Conservation (phyloP, 2,888 invertebrate species). For the Dolomedes plantarius region DNA sequence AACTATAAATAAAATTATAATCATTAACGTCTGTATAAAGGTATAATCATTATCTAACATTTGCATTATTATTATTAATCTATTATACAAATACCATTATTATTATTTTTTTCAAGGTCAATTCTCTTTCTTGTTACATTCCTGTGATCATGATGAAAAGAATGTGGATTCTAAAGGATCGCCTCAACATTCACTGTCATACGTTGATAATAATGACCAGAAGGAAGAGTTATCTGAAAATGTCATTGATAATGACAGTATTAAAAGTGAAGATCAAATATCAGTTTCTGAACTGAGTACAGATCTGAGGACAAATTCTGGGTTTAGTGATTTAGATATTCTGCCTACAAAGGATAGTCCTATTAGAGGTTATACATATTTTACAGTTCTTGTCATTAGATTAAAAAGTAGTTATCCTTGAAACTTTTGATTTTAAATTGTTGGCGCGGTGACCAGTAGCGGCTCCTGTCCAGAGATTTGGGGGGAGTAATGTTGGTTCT, state of each 20-base stretch:
- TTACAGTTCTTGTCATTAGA: too few relatives aligned
- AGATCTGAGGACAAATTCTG: slow-evolving; percentile 46
- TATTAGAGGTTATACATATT: slow-evolving; percentile 20
- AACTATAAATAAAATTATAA: too few relatives aligned
- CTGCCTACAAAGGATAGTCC: slow-evolving; percentile 68
- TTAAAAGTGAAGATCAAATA: slow-evolving; percentile 48
- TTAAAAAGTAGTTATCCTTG: too few relatives aligned
- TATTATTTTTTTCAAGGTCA: slow-evolving; percentile 31
- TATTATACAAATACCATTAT: too few relatives aligned
- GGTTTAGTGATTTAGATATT: slow-evolving; percentile 71
- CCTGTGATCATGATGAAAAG: slow-evolving; percentile 24
- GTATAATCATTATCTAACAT: too few relatives aligned
- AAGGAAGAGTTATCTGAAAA: slow-evolving; percentile 12
- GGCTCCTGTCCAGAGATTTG: too few relatives aligned
- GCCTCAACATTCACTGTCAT: not conserved
- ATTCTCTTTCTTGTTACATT: slow-evolving; percentile 38
- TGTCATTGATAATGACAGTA: slow-evolving; percentile 39
- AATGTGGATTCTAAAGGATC: slow-evolving; percentile 13
- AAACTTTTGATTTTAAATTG: too few relatives aligned
- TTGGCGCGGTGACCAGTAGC: too few relatives aligned
- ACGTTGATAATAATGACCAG: not conserved
- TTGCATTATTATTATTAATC: too few relatives aligned
- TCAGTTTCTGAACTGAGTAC: slow-evolving; percentile 51
- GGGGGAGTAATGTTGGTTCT: too few relatives aligned
- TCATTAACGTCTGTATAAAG: too few relatives aligned